Conservation (phyloP, 2,888 invertebrate species). For the Chloroclysta siterata region DNA sequence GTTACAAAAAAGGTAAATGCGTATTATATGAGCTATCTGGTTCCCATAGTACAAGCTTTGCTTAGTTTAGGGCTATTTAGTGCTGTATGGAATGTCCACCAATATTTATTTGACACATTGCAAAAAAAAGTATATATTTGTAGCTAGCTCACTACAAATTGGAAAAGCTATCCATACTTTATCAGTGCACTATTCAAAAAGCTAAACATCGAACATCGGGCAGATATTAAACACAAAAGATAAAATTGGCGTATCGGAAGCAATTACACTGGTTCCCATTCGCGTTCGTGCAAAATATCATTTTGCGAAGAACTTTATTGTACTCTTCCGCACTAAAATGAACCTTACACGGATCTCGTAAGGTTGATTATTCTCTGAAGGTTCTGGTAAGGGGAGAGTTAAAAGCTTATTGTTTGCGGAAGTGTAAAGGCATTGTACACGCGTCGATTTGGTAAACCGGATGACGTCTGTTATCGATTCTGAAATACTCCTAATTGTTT, state of each 20-base stretch:
- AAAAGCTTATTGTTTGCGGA: constrained; percentile 50
- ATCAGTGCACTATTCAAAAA: constrained; percentile 33
- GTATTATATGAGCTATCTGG: too few relatives aligned
- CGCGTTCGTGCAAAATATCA: constrained; percentile 48
- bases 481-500: constrained; percentile 35
- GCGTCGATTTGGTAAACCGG: constrained; percentile 45
- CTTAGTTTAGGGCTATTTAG: too few relatives aligned
- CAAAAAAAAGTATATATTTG: too few relatives aligned
- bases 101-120: too few relatives aligned
- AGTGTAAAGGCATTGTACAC: constrained; percentile 45
- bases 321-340: constrained; percentile 8
- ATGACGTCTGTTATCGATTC: constrained; percentile 41
- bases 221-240: constrained; percentile 47
- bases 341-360: neutral
- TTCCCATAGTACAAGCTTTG: too few relatives aligned
- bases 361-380: constrained; percentile 8
- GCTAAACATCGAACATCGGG: constrained; percentile 41
- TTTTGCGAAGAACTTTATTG: constrained; percentile 39
- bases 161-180: constrained; percentile 2
- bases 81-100: too few relatives aligned
- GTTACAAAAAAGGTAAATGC: too few relatives aligned
- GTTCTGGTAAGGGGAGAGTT: constrained; percentile 36
- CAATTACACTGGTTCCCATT: constrained; percentile 56
- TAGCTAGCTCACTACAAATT: neutral
- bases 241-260: constrained; percentile 53